Evolutionary conservation across 2,888 invertebrate species (phyloP).

Genomic region (Leucophenga maculata): DNA sequence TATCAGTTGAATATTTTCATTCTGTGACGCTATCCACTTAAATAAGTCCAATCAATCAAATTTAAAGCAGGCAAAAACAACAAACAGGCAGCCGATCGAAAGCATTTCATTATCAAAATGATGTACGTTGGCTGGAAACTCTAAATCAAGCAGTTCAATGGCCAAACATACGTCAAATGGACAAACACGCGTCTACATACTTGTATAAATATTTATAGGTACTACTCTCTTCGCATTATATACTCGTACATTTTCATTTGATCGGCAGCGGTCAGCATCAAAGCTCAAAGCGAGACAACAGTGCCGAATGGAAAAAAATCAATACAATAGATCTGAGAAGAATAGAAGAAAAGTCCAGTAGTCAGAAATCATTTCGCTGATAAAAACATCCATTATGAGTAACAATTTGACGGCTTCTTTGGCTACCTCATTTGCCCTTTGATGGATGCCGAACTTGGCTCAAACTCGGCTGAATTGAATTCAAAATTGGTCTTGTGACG

Average conservation of each 20-base stretch:
- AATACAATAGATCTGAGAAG: slow-evolving; percentile 2
- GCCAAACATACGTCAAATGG: slow-evolving; percentile 42
- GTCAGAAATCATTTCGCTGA: slow-evolving; percentile 65
- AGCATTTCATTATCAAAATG: neutral
- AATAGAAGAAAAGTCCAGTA: slow-evolving; percentile 61
- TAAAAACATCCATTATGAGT: slow-evolving; percentile 68
- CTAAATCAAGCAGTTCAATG: slow-evolving; percentile 48
- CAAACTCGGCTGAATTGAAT: slow-evolving; percentile 31
- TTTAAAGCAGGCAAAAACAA: neutral
- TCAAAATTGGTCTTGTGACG: slow-evolving; percentile 3
- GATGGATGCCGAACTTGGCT: slow-evolving; percentile 51
- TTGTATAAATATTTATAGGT: neutral
- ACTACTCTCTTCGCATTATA: neutral
- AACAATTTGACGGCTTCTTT: slow-evolving; percentile 68
- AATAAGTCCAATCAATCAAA: slow-evolving; percentile 2
- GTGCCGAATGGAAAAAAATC: slow-evolving; percentile 15
- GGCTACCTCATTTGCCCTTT: slow-evolving; percentile 61
- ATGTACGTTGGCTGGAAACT: neutral
- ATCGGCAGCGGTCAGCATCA: slow-evolving; percentile 49
- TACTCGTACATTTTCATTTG: slow-evolving; percentile 5
- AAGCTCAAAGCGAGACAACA: slow-evolving; percentile 43
- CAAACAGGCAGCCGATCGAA: neutral
- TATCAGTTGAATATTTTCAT: neutral
- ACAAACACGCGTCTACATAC: slow-evolving; percentile 1
- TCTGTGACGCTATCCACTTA: neutral